Base-by-base conservation (phyloP, 2,888 invertebrate genomes). In the Belgica antarctica region DNA sequence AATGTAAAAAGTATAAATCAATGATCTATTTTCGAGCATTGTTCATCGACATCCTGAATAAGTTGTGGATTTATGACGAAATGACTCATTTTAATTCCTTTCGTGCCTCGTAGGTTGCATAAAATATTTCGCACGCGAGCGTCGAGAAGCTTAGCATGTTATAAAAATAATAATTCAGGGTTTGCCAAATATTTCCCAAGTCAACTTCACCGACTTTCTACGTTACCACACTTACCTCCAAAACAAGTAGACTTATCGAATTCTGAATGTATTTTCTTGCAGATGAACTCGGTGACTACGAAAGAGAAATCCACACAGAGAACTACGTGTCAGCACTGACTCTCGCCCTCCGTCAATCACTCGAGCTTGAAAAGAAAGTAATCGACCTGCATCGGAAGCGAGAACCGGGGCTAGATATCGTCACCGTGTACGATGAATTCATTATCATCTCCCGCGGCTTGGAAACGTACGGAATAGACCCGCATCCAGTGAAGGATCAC, bases 401-500 rank as follows among this genome's bases (percentile, higher is more conserved):
- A 70, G 86, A 96, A 62, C 88, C 92, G 73, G 94, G 92, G 59
- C 90, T 93, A 81, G 87, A 90, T 63, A 89, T 94, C 1, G 88
- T 90, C 70, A 91, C 92, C 75, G 91, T 94, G 0, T 96, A 97
- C 82, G 87, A 88, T 71, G 87, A 89, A 74, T 98, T 98, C 81
- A 86, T 98, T 75, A 90, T 90, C 80, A 90, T 94, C 75, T 94
- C 96, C 47, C 89, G 92, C 74, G 88, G 90, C 73, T 83, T 98
- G 71, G 97, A 98, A 79, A 96, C 97, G 0, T 98, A 97, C 77
- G 98, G 97, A 25, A 92, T 98, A 34, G 97, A 98, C 82, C 98
- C 97, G 8, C 96, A 97, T 83, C 93, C 95, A 71, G 97, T 98
- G 28, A 98, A 97, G 93, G 97, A 98, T 79, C 93, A 94, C 79